Evolutionary conservation across 1,140 invertebrate genomes (phyloP), one percentile per base, ranked within the genome.

Genomic region (Sweltsa coloradensis): DNA sequence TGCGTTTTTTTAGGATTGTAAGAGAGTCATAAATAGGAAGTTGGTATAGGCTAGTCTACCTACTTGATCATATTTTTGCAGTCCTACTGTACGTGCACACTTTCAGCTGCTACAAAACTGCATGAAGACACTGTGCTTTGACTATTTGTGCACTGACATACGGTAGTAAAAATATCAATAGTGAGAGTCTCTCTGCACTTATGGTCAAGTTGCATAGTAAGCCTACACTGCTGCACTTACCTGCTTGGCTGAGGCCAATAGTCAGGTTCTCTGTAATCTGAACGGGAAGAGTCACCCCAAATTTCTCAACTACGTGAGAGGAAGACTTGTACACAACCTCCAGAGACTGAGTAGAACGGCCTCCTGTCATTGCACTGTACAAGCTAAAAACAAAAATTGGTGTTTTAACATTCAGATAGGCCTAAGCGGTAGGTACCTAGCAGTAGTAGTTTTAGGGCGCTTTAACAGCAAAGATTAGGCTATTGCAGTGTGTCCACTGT

Each of bases 221-320:
- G n/a, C n/a, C n/a, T n/a, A n/a, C n/a, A n/a, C n/a, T n/a, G n/a
- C n/a, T n/a, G n/a, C n/a, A n/a, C n/a, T n/a, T n/a, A n/a, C n/a
- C n/a, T n/a, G n/a, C n/a, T n/a, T n/a, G n/a, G n/a, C n/a, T n/a
- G n/a, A n/a, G n/a, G n/a, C n/a, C 75, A 63, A 85, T 82, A 22
- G 83, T 85, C n/a, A 94, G 61, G 9, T 85, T 84, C 70, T 93
- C 89, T 24, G 85, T 90, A 1, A 95, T 83, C 29, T 87, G 69
- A 3, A 92, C 87, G 34, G 90, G 90, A 14, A 92, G 63, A 3
- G 85, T 73, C 22, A 76, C 67, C 0, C 88, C 88, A 73, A 78
- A 91, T 49, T 73, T 76, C 63, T 87, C 82, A 1, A 85, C 74
- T 21, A 74, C 70, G 56, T 79, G 79, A 49, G 69, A 67, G n/a